Evolutionary conservation across 2,888 invertebrate species (phyloP), one percentile per base, ranked within the genome.

Genomic region (Phyllotreta striolata): DNA sequence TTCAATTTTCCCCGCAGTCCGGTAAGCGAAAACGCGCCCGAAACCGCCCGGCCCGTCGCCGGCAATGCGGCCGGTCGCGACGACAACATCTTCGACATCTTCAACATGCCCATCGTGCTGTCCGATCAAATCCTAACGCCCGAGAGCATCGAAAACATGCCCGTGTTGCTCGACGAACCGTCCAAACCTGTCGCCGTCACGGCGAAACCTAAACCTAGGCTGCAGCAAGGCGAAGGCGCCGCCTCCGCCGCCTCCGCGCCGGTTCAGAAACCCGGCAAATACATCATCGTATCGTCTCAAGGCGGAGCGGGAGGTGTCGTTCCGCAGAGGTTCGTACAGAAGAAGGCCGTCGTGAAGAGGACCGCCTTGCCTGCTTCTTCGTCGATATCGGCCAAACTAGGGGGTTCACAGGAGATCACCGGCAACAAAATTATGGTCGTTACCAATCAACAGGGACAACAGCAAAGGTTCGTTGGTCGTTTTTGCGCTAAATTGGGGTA

Each of bases 21-120:
- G n/a, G n/a, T n/a, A n/a, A n/a, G n/a, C n/a, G n/a, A n/a, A n/a
- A n/a, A n/a, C 24, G 24, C 24, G 4, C 4, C 43, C 9, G 44
- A 13, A 38, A 60, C 43, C 10, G 10, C 54, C 7, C 12, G 52
- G 8, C 10, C 63, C 24, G 49, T 63, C 37, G 13, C 55, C 41
- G 40, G 49, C 41, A 62, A 55, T 47, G 64, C 58, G 6, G 55
- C 55, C 10, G 63, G 38, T 38, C 62, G 55, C 6, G 73, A 76
- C 55, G 85, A 86, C 66, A 76, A 82, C 62, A 80, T 87, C 67
- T 87, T 91, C 69, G 91, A 91, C 76, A 91, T 91, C 39, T 88
- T 89, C 78, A 89, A 89, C 1, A 90, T 91, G 89, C 91, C 91
- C 1, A 89, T 91, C 66, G 89, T 91, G 3, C 78, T 91, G 44